These are phyloP conservation scores for Ephialtes manifestator DNA, from an alignment of 2,888 invertebrate species.

Conservation along the genomic window DNA sequence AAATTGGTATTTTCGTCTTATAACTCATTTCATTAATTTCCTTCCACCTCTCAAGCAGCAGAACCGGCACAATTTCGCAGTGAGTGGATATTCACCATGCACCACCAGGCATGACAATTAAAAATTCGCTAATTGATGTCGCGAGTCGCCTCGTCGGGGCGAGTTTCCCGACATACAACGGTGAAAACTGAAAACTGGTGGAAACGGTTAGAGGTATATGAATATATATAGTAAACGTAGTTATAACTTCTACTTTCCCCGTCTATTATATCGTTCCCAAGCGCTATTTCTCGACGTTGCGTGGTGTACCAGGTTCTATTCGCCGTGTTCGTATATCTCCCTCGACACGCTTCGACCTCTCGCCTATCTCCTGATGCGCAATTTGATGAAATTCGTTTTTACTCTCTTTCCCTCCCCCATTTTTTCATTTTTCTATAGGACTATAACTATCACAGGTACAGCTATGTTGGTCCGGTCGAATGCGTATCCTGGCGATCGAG, in stretches of 20 bases:
- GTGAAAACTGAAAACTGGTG: slow-evolving; percentile 22
- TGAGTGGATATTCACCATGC: background rate
- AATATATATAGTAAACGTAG: slow-evolving; percentile 24
- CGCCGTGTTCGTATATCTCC: slow-evolving; percentile 22
- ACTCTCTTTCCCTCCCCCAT: background rate
- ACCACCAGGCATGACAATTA: slow-evolving; percentile 35
- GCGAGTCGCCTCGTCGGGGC: slow-evolving; percentile 9
- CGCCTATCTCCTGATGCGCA: slow-evolving; percentile 46
- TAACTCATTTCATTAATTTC: background rate
- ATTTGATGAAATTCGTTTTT: slow-evolving; percentile 60
- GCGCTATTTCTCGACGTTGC: slow-evolving; percentile 28
- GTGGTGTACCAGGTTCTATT: background rate
- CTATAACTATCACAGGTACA: slow-evolving; percentile 37
- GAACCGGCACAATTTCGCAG: background rate
- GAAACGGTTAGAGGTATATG: slow-evolving; percentile 28
- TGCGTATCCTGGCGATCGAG: slow-evolving; percentile 41
- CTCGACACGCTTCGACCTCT: slow-evolving; percentile 43
- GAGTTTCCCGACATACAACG: slow-evolving; percentile 2
- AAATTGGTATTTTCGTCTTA: background rate
- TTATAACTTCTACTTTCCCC: slow-evolving; percentile 53
- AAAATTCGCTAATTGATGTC: slow-evolving; percentile 51
- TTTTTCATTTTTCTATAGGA: background rate
- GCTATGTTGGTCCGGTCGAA: slow-evolving; percentile 24
- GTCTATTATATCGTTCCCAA: slow-evolving; percentile 56
- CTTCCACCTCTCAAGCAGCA: background rate